Evolutionary conservation across 2,888 invertebrate genomes (phyloP).

Genomic region (Cerastoderma edule): DNA sequence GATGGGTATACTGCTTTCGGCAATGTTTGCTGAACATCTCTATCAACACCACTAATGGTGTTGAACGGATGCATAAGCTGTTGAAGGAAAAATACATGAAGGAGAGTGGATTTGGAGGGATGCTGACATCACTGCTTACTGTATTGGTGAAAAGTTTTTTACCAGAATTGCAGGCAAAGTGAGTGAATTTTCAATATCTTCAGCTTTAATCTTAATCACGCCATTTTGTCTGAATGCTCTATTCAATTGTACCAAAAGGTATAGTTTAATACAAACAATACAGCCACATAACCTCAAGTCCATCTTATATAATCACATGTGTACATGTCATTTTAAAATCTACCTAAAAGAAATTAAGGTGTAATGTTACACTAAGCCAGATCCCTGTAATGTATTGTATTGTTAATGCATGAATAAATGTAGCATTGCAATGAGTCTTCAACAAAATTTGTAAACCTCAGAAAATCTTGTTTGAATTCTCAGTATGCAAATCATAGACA

Average conservation of each 20-base stretch:
- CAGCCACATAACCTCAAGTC: conserved; percentile 9
- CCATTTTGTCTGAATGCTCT: conserved; percentile 17
- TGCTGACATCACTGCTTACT: conserved; percentile 26
- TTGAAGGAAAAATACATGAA: conserved; percentile 30
- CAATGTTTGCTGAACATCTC: not conserved
- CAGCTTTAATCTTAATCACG: conserved; percentile 11
- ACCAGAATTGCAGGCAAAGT: conserved; percentile 30
- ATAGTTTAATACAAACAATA: conserved; percentile 10
- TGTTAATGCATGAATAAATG: not conserved
- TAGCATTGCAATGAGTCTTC: not conserved
- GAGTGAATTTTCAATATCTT: conserved; percentile 6
- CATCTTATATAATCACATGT: conserved; percentile 1
- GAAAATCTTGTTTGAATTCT: not conserved
- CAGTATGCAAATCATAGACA: not conserved
- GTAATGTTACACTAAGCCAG: not conserved
- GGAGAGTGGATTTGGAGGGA: conserved; percentile 31
- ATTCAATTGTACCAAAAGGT: conserved; percentile 19
- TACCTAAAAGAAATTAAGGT: conserved; percentile 2
- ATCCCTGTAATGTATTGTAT: conserved; percentile 3
- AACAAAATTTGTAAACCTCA: conserved; percentile 1
- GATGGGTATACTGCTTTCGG: conserved; percentile 29
- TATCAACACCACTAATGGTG: conserved; percentile 20
- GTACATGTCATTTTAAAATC: conserved; percentile 2
- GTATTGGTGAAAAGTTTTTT: conserved; percentile 27
- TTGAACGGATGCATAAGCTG: conserved; percentile 27